These are phyloP conservation scores for Paedocypris sp. DNA, from an alignment of 2,113 vertebrate species.

Conservation along the genomic window DNA sequence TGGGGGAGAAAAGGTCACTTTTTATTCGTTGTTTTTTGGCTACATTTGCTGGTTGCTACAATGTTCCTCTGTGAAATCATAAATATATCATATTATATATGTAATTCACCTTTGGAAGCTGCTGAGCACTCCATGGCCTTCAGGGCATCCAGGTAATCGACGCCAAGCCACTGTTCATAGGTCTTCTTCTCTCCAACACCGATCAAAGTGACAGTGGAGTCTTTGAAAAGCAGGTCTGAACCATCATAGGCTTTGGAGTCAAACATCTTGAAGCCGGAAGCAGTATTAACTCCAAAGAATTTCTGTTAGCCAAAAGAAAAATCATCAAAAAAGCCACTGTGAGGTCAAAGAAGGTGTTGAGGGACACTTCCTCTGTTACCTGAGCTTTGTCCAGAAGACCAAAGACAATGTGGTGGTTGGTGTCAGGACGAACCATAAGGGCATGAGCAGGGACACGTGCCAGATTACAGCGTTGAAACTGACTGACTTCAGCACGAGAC, in stretches of 20 bases:
- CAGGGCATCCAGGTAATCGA: conserved; percentile 68
- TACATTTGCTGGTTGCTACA: no score
- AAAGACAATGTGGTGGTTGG: conserved; percentile 66
- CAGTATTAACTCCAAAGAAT: conserved; percentile 63
- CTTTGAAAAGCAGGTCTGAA: conserved; percentile 84
- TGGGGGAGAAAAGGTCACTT: no score
- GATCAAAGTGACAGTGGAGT: conserved; percentile 66
- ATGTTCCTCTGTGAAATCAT: no score
- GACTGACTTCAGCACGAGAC: conserved; percentile 69
- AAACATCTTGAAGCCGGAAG: conserved; percentile 77
- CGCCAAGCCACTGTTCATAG: conserved; percentile 77
- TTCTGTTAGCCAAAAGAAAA: conserved; percentile 47
- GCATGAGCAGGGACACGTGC: conserved; percentile 79
- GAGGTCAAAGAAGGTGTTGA: neutral
- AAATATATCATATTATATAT: no score
- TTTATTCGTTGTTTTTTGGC: no score
- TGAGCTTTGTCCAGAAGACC: conserved; percentile 83
- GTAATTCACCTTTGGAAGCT: conserved; percentile 62
- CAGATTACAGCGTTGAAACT: conserved; percentile 74
- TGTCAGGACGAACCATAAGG: conserved; percentile 77
- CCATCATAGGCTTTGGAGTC: conserved; percentile 70
- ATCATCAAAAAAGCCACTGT: neutral
- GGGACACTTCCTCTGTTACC: conserved; percentile 50
- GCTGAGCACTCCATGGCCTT: conserved; percentile 61
- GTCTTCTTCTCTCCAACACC: conserved; percentile 69